Conservation (phyloP, 1,140 invertebrate genomes). For the Solenopsis invicta region DNA sequence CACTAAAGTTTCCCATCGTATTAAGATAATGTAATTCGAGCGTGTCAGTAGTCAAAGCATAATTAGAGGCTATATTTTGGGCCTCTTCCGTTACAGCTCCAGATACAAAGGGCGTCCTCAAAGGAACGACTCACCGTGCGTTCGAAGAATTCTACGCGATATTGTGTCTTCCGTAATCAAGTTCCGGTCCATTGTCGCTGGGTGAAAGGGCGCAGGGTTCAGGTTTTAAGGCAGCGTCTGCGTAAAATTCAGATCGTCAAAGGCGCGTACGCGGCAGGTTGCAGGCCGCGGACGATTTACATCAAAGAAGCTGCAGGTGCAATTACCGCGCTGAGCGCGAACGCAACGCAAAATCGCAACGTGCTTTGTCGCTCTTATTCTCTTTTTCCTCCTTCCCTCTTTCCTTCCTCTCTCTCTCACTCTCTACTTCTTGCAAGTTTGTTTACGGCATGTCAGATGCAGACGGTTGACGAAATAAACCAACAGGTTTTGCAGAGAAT, state of each 20-base stretch:
- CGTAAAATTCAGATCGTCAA: slow-evolving; percentile 42
- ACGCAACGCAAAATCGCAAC: slow-evolving; percentile 16
- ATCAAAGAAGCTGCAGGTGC: slow-evolving; percentile 28
- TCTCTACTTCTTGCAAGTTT: slow-evolving; percentile 16
- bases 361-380: not conserved
- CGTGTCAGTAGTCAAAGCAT: not conserved
- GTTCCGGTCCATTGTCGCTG: slow-evolving; percentile 29
- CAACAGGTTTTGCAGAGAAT: slow-evolving; percentile 42
- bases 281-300: not conserved
- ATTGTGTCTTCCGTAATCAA: slow-evolving; percentile 52
- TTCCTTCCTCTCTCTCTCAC: not conserved
- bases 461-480: slow-evolving; percentile 60
- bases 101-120: not conserved
- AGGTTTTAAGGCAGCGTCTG: slow-evolving; percentile 12
- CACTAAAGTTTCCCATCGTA: not conserved
- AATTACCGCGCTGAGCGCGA: slow-evolving; percentile 33
- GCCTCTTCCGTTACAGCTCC: not conserved
- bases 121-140: not conserved
- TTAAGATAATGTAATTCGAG: not conserved
- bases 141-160: not conserved
- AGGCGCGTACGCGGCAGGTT: not conserved
- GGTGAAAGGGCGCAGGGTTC: slow-evolving; percentile 18
- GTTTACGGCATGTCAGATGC: slow-evolving; percentile 61
- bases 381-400: not conserved
- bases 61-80: slow-evolving; percentile 14